Base-by-base conservation (phyloP, 2,888 invertebrate species). In the Abscondita cerata region DNA sequence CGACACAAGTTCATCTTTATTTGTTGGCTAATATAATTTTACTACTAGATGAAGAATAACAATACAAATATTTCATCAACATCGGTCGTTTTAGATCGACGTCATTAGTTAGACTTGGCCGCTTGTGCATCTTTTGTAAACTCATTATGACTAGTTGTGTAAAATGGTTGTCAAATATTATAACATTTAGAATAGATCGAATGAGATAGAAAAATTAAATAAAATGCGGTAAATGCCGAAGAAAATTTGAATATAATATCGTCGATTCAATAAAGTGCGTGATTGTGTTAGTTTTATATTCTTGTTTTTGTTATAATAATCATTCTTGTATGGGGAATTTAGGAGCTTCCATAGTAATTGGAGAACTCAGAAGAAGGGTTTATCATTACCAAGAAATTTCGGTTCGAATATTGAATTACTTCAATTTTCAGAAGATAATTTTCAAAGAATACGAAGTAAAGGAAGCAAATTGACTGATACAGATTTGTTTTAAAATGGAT, bases 301-400 rank as follows among this genome's bases (percentile, higher is more conserved):
- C 36, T 50, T 34, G 25, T 19, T 56, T 54, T 41, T 41, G 44
- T 47, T 25, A 16, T 44, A 44, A 44, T 54, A 51, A 40, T 44
- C 13, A 52, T 58, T 55, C 67, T 68, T 73, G 76, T 73, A 75
- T 75, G 75, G 76, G 76, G n/a, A n/a, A n/a, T n/a, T 72, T 78
- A 78, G 80, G 80, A n/a, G n/a, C n/a, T n/a, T n/a, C 80, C 75
- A 81, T 80, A n/a, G 80, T 78, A 78, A 81, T 79, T 80, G 76
- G 73, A 71, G 71, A 75, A n/a, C 73, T 69, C 72, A n/a, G 72
- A 73, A 64, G 71, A 68, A 69, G 70, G 72, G 73, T 75, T 74
- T n/a, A n/a, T n/a, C n/a, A n/a, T n/a, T n/a, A 72, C 71, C 69
- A 73, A 72, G 72, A 70, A 73, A 75, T 70, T 71, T 69, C 65